Conservation (phyloP, 2,113 vertebrate genomes). For the Numenius arquata region DNA sequence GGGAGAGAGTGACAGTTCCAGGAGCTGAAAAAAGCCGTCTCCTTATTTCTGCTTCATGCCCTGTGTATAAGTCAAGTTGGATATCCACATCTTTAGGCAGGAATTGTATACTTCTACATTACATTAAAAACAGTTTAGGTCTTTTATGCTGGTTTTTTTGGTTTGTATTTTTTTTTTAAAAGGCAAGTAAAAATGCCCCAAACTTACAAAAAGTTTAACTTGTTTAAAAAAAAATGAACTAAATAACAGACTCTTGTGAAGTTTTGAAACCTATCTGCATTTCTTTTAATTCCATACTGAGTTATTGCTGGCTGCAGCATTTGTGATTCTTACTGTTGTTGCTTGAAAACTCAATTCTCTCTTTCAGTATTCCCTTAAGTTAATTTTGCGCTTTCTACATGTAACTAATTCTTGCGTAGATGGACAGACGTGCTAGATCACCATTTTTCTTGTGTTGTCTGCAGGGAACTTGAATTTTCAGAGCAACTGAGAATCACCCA, state of each 20-base stretch:
- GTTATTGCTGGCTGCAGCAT: not conserved
- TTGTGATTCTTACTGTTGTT: not conserved
- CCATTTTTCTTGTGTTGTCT: not conserved
- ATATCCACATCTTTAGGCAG: not conserved
- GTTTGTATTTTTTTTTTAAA: not conserved
- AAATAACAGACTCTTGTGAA: not conserved
- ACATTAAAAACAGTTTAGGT: not conserved
- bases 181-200: not conserved
- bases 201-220: not conserved
- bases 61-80: not conserved
- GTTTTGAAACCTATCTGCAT: not conserved
- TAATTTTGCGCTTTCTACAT: not conserved
- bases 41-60: not conserved
- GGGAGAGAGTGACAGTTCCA: not conserved
- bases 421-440: not conserved
- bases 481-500: constrained; percentile 91
- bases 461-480: constrained; percentile 88
- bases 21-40: not conserved
- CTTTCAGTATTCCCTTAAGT: not conserved
- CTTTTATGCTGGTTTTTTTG: not conserved
- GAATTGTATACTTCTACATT: not conserved
- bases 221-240: not conserved
- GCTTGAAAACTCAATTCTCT: not conserved
- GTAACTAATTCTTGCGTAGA: not conserved
- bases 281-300: not conserved